A percentile compares a stretch with the other conserved stretches of the same genome.
Conservation (phyloP, 2,888 invertebrate genomes). For the Melinaea menophilus region DNA sequence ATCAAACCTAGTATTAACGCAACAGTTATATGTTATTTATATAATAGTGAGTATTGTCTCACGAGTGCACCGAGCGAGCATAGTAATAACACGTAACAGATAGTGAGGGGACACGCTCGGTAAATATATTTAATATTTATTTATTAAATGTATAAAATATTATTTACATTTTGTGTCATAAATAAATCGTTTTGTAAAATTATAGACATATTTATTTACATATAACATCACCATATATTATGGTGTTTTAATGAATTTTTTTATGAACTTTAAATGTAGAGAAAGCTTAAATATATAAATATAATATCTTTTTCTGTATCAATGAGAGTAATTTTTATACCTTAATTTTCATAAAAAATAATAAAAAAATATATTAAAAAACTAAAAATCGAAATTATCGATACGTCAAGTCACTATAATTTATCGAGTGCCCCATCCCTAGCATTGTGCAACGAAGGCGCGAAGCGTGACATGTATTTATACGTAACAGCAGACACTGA, state of each 20-base stretch:
- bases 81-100: conserved; percentile 54
- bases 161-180: no score
- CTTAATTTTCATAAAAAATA: no score
- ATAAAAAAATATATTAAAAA: no score
- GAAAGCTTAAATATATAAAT: no score
- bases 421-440: conserved; percentile 43
- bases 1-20: neutral
- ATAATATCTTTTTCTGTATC: no score
- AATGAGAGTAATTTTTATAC: no score
- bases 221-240: no score
- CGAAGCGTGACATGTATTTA: conserved; percentile 49
- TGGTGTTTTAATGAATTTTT: no score
- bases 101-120: conserved; percentile 38
- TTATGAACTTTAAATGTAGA: no score
- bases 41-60: conserved; percentile 1
- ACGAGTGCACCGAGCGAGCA: conserved; percentile 49
- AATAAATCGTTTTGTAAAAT: no score
- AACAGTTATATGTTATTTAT: neutral
- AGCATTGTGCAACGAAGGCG: conserved; percentile 57
- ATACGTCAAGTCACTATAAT: conserved; percentile 14
- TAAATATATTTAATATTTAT: neutral
- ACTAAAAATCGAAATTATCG: no score
- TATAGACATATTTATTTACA: no score
- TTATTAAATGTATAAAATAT: neutral
- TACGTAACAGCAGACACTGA: conserved; percentile 31